phyloP scores from a whole-genome alignment of 2,888 invertebrate species.

The Stenurella melanura region DNA sequence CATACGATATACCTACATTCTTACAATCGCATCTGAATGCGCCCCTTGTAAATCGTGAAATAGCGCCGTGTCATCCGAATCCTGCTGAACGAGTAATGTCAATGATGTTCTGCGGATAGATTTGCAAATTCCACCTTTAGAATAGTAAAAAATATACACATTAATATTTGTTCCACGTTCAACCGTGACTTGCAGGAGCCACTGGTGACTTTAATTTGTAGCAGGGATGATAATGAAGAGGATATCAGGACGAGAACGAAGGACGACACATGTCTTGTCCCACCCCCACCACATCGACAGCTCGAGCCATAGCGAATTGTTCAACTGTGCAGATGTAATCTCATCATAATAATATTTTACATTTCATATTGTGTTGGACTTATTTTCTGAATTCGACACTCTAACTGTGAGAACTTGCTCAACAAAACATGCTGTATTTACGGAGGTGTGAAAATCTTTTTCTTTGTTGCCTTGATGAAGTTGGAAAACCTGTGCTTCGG shows the following conservation, averaged over 20 bases:
- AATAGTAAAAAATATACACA: background rate
- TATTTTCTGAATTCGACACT: constrained; percentile 63
- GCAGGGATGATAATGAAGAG: constrained; percentile 12
- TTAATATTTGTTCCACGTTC: background rate
- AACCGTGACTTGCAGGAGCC: background rate
- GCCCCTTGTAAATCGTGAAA: too few relatives aligned
- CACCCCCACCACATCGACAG: constrained; percentile 39
- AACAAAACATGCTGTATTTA: constrained; percentile 53
- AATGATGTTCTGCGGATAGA: too few relatives aligned
- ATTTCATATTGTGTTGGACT: constrained; percentile 73
- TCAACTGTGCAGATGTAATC: constrained; percentile 82
- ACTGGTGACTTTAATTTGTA: constrained; percentile 1
- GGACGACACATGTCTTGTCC: constrained; percentile 53
- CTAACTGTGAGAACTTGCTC: constrained; percentile 58
- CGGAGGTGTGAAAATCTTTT: constrained; percentile 58
- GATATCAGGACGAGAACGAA: constrained; percentile 22
- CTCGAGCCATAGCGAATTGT: constrained; percentile 75
- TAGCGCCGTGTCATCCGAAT: too few relatives aligned
- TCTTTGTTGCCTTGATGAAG: background rate
- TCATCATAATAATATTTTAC: constrained; percentile 78
- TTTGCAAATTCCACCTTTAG: background rate
- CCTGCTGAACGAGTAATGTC: too few relatives aligned
- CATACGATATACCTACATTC: too few relatives aligned
- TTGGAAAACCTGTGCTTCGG: background rate
- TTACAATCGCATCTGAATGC: too few relatives aligned